Conservation (phyloP, 1,140 invertebrate species). For the Bombyx mori region ASM3026992v2 NC_085131.1:9496501-9497000, state of each 20-base stretch:
- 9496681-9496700: constrained; percentile 60
- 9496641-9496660: constrained; percentile 39
- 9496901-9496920: constrained; percentile 84
- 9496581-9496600: constrained; percentile 32
- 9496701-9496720: constrained; percentile 78
- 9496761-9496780: background rate
- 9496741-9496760: background rate
- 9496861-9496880: background rate
- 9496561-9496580: constrained; percentile 37
- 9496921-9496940: constrained; percentile 29
- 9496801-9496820: background rate
- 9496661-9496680: constrained; percentile 53
- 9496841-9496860: constrained; percentile 7
- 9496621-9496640: constrained; percentile 47
- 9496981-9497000: constrained; percentile 77
- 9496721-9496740: constrained; percentile 56
- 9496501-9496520: background rate
- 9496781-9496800: background rate
- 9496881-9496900: constrained; percentile 74
- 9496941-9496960: constrained; percentile 57
- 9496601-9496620: constrained; percentile 49
- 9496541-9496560: constrained; percentile 44
- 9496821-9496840: background rate
- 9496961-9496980: constrained; percentile 73
- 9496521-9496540: constrained; percentile 16